Percentiles rank a stretch among this genome's conserved stretches.
Conservation (phyloP, 2,113 vertebrate genomes). For the Pipa parva region DNA sequence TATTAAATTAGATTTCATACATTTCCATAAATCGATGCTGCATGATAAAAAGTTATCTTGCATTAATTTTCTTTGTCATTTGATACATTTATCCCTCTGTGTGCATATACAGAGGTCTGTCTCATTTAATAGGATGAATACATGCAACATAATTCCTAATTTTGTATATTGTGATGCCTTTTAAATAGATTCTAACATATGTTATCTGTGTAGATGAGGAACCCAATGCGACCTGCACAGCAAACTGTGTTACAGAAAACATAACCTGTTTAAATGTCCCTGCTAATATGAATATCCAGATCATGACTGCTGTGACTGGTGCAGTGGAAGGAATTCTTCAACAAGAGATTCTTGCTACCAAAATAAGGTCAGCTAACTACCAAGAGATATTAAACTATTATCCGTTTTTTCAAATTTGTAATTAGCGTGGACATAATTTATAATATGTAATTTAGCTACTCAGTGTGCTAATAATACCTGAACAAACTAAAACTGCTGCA, state of each 20-base stretch:
- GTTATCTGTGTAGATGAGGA: constrained; percentile 13
- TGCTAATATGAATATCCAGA: constrained; percentile 67
- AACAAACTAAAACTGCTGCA: too few relatives aligned
- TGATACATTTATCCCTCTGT: too few relatives aligned
- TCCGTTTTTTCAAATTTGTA: too few relatives aligned
- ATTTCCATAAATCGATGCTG: too few relatives aligned
- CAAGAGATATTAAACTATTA: constrained; percentile 1
- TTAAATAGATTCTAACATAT: not conserved
- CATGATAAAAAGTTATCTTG: too few relatives aligned
- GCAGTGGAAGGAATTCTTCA: constrained; percentile 65
- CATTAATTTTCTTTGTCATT: too few relatives aligned
- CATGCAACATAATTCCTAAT: not conserved
- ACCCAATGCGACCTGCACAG: constrained; percentile 16
- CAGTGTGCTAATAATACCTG: too few relatives aligned
- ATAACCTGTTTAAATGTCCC: constrained; percentile 59
- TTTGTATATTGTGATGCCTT: not conserved
- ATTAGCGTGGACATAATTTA: too few relatives aligned
- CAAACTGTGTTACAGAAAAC: constrained; percentile 3
- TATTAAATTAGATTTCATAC: too few relatives aligned
- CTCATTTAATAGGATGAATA: too few relatives aligned
- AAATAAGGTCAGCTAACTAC: constrained; percentile 73
- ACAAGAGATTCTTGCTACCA: constrained; percentile 66
- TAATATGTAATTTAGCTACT: too few relatives aligned
- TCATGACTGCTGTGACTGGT: constrained; percentile 63
- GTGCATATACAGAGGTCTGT: too few relatives aligned